A percentile compares a stretch with the other conserved stretches of the same genome.
phyloP scores from a whole-genome alignment of 2,797 vertebrate species.

The Pteropus rufus region DNA sequence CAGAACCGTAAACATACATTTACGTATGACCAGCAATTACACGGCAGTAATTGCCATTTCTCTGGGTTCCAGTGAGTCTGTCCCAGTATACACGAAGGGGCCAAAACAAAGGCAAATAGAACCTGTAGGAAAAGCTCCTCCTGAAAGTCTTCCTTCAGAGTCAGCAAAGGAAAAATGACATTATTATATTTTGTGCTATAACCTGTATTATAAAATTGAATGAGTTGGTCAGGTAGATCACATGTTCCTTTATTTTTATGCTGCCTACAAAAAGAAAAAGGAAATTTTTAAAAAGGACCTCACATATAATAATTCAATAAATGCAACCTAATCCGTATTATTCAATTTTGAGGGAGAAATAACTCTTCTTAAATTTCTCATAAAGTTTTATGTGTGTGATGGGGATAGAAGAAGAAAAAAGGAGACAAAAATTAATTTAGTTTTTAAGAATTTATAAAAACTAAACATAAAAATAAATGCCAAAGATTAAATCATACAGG shows the following conservation, averaged over 20 bases:
- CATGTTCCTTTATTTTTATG: background rate
- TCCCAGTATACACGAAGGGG: background rate
- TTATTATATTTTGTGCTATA: background rate
- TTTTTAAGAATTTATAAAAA: slow-evolving; percentile 28
- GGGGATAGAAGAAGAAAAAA: background rate
- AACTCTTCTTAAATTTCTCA: background rate
- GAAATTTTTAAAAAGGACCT: background rate
- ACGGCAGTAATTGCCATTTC: background rate
- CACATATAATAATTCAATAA: background rate
- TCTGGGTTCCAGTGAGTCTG: background rate
- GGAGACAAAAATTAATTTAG: background rate
- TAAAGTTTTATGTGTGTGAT: background rate
- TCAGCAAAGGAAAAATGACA: background rate
- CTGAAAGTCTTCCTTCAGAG: background rate
- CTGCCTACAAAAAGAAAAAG: background rate
- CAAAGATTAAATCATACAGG: slow-evolving; percentile 5
- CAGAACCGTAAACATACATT: background rate
- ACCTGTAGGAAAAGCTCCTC: background rate
- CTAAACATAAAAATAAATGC: background rate
- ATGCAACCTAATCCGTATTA: background rate
- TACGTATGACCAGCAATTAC: background rate
- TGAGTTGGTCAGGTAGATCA: background rate
- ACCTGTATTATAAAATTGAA: background rate
- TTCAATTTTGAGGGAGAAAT: background rate
- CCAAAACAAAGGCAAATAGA: background rate